Evolutionary conservation across 2,797 vertebrate species (phyloP).

Genomic region (Sebastes hopkinsi): DNA sequence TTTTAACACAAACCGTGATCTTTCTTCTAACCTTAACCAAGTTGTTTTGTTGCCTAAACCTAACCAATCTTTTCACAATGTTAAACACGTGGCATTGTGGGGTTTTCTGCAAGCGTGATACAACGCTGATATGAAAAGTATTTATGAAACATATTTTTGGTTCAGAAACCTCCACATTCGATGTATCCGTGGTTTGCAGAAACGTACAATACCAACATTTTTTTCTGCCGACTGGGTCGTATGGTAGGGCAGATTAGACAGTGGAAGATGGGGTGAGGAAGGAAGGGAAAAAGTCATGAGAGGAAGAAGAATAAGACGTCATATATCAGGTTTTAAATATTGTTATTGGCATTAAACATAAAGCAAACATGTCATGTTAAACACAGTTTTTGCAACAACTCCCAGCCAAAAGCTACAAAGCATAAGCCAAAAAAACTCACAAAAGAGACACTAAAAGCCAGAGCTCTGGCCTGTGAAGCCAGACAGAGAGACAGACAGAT

Average conservation of each 20-base stretch:
- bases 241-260: background rate
- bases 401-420: background rate
- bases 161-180: background rate
- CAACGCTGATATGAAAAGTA: background rate
- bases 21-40: background rate
- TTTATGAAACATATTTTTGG: background rate
- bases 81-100: background rate
- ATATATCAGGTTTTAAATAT: background rate
- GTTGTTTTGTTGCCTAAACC: background rate
- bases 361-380: background rate
- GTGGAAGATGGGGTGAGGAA: background rate
- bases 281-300: background rate
- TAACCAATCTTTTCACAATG: background rate
- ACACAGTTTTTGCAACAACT: background rate
- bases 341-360: background rate
- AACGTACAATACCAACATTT: no score
- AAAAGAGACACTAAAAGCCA: background rate
- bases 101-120: background rate
- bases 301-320: background rate
- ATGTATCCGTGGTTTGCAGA: no score
- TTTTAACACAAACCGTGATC: background rate
- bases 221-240: background rate
- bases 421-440: background rate
- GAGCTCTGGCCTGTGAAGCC: background rate
- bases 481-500: background rate